phyloP scores from a whole-genome alignment of 2,797 vertebrate species.

The Passerculus sandwichensis region DNA sequence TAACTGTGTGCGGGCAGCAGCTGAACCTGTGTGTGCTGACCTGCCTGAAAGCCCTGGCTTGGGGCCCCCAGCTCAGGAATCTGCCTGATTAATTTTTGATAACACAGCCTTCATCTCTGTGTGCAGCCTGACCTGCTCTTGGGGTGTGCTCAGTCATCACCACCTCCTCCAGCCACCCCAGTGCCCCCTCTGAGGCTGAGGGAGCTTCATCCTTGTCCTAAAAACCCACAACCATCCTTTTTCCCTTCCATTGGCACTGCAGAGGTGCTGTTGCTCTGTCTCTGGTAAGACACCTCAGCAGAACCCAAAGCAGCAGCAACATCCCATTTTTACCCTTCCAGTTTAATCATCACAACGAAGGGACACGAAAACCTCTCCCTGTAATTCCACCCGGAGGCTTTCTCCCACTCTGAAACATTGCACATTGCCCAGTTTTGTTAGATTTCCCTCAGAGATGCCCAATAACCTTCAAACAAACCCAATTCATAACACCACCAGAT shows the following conservation, averaged over 20 bases:
- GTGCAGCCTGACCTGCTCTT: neutral
- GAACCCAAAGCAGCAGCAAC: neutral
- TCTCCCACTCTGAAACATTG: neutral
- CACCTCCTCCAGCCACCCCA: neutral
- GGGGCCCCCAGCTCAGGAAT: neutral
- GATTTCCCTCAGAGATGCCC: neutral
- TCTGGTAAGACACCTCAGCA: fast-evolving
- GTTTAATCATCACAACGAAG: neutral
- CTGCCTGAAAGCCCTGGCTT: neutral
- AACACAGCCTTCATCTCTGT: fast-evolving
- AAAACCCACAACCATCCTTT: neutral
- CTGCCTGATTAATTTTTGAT: neutral
- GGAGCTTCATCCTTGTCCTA: neutral
- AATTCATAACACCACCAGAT: too few relatives aligned
- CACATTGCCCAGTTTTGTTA: neutral
- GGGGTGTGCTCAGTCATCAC: neutral
- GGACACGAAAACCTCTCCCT: fast-evolving
- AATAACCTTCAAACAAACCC: neutral
- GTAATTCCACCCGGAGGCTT: neutral
- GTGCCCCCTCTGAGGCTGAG: neutral
- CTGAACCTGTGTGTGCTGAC: fast-evolving
- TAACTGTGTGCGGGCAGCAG: neutral
- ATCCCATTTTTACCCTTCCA: neutral
- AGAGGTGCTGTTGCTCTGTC: neutral
- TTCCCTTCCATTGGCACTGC: neutral